These are phyloP conservation scores for Chironomus tepperi DNA, from an alignment of 1,140 invertebrate genomes.

Conservation along the genomic window DNA sequence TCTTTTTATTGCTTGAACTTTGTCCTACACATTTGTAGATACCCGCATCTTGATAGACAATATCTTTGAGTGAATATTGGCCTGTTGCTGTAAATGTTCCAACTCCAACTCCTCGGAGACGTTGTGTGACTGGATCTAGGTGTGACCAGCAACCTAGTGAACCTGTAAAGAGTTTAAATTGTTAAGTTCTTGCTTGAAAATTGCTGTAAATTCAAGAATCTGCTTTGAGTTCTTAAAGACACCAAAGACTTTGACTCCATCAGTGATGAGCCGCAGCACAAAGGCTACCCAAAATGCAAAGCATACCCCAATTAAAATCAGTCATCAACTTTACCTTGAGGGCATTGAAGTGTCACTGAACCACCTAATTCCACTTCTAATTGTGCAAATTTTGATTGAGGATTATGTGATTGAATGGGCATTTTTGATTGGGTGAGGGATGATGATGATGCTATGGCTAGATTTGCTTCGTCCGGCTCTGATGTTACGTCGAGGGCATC, in stretches of 20 bases:
- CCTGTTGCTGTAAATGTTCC: constrained; percentile 51
- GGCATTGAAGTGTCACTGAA: constrained; percentile 73
- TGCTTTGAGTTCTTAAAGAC: too few relatives aligned
- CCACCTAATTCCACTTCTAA: constrained; percentile 74
- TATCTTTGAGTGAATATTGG: constrained; percentile 52
- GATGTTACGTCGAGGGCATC: constrained; percentile 51
- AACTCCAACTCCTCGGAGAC: constrained; percentile 47
- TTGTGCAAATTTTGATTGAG: constrained; percentile 48
- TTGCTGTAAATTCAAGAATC: too few relatives aligned
- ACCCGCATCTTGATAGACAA: constrained; percentile 67
- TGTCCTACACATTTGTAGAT: constrained; percentile 63
- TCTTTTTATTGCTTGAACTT: constrained; percentile 44
- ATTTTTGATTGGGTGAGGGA: constrained; percentile 11
- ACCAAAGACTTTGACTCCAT: too few relatives aligned
- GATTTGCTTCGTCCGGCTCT: constrained; percentile 43
- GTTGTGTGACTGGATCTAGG: constrained; percentile 47
- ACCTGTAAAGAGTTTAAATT: constrained; percentile 38
- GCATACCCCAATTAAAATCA: too few relatives aligned
- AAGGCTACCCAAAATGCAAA: too few relatives aligned
- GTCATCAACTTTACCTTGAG: too few relatives aligned
- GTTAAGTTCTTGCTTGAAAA: constrained; percentile 24
- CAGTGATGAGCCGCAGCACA: too few relatives aligned
- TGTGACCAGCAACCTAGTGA: constrained; percentile 48
- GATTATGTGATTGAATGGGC: constrained; percentile 28
- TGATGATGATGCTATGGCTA: constrained; percentile 37